phyloP scores from a whole-genome alignment of 2,888 invertebrate genomes.

The Pterostichus niger region DNA sequence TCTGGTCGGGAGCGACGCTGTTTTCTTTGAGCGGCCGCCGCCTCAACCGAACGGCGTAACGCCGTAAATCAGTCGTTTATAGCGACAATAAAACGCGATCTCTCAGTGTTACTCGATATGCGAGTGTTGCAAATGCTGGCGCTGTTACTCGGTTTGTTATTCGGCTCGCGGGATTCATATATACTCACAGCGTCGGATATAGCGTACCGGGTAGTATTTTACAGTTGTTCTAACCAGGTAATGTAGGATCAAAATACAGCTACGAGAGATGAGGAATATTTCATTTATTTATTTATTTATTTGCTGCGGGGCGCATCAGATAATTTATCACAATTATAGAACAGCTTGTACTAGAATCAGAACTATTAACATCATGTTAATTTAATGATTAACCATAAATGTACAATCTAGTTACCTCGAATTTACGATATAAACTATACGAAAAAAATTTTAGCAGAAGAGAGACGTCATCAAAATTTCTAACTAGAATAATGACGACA shows the following conservation, averaged over 20 bases:
- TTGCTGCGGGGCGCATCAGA: too few species aligned
- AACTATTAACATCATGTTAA: too few species aligned
- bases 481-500: too few species aligned
- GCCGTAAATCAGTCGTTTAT: conserved; percentile 56
- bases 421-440: too few species aligned
- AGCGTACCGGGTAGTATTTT: conserved; percentile 1
- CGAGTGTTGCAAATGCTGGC: conserved; percentile 48
- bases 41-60: too few species aligned
- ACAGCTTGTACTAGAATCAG: too few species aligned
- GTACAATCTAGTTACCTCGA: too few species aligned
- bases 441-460: too few species aligned
- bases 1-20: not conserved
- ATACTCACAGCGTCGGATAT: conserved; percentile 47
- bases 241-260: not conserved
- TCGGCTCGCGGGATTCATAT: conserved; percentile 57
- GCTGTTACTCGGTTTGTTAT: conserved; percentile 29
- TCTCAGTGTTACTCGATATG: conserved; percentile 48
- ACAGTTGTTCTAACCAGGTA: conserved; percentile 28
- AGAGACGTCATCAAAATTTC: too few species aligned
- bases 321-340: too few species aligned
- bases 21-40: not conserved
- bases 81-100: conserved; percentile 57
- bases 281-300: too few species aligned
- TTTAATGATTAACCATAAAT: too few species aligned
- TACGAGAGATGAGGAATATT: not conserved